A percentile compares a stretch with the other conserved stretches of the same genome.
Evolutionary conservation across 2,888 invertebrate species (phyloP).

Genomic region (Dryocosmus kuriphilus): DNA sequence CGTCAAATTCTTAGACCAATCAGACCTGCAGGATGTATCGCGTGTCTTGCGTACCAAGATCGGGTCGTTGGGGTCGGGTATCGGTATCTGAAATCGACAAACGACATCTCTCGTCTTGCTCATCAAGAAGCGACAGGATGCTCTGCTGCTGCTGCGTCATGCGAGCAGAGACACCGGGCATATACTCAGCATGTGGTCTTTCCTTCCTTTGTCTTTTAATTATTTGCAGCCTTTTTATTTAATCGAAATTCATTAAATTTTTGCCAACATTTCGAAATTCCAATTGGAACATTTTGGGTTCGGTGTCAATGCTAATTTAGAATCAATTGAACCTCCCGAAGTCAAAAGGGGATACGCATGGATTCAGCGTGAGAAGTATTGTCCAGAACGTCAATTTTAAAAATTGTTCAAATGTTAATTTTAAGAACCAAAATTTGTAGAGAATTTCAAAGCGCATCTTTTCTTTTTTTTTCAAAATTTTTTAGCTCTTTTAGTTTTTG

Average conservation of each 20-base stretch:
- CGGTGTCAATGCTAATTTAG: no score
- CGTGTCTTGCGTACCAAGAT: slow-evolving; percentile 53
- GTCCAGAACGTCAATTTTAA: no score
- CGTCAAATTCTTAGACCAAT: slow-evolving; percentile 64
- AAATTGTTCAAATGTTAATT: no score
- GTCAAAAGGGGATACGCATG: no score
- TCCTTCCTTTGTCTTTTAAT: neutral
- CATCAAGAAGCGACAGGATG: slow-evolving; percentile 71
- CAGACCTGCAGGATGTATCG: slow-evolving; percentile 62
- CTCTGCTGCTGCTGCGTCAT: slow-evolving; percentile 70
- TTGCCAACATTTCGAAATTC: neutral
- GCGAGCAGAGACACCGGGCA: slow-evolving; percentile 56
- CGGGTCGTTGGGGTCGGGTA: slow-evolving; percentile 69
- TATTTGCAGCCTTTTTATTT: slow-evolving; percentile 1
- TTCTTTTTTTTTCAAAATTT: no score
- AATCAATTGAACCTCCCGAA: no score
- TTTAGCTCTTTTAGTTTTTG: no score
- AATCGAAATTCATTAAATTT: neutral
- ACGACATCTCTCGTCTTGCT: slow-evolving; percentile 74
- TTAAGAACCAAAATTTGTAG: no score
- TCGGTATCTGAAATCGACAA: slow-evolving; percentile 75
- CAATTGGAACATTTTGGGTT: no score
- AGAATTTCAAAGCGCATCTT: no score
- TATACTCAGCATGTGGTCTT: slow-evolving; percentile 37
- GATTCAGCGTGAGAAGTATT: no score